Evolutionary conservation across 2,113 vertebrate species (phyloP), one percentile per base, ranked within the genome.

Genomic region (Datnioides undecimradiatus): DNA sequence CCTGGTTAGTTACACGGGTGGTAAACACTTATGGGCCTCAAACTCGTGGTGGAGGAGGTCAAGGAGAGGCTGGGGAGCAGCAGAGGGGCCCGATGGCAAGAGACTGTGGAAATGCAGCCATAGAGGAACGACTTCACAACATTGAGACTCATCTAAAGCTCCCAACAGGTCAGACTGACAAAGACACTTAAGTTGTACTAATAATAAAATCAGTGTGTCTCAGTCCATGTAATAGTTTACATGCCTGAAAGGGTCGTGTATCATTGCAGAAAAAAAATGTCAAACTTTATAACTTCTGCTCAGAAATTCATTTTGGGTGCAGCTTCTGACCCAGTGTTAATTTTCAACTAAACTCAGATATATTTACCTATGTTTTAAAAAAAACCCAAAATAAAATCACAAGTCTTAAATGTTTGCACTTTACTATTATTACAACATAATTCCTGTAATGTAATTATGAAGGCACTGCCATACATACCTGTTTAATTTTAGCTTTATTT

Each of bases 1-100:
- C 3, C 49, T 59, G 72, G 68, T 6, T 25, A 99, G 98, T 99
- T 89, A 97, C 96, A 25, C 96, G 97, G 72, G 97, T 99, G 71
- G 95, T 99, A 59, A 99, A 99, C 94, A 97, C 96, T 0, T 98
- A 99, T 0, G 97, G 97, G 57, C 98, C 98, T 17, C 98, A 99
- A 88, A 99, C 97, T 57, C 95, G 96, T 72, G 75, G 91, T 71
- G 95, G 96, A 80, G 94, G 89, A 82, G 79, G 86, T 2, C 88
- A 70, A 23, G 90, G 89, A 62, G 95, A 95, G 1, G 86, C 94
- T 3, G 90, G 69, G 68, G 95, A 95, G 76, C 96, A 95, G 87
- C 96, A 95, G 85, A 73, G 85, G 83, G 93, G 31, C 1, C 74
- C 72, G 5, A 73, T 90, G 8, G n/a, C 58, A 17, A 94, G 92